Evolutionary conservation across 2,888 invertebrate genomes (phyloP).

Genomic region (Amblyjoppa proteus): DNA sequence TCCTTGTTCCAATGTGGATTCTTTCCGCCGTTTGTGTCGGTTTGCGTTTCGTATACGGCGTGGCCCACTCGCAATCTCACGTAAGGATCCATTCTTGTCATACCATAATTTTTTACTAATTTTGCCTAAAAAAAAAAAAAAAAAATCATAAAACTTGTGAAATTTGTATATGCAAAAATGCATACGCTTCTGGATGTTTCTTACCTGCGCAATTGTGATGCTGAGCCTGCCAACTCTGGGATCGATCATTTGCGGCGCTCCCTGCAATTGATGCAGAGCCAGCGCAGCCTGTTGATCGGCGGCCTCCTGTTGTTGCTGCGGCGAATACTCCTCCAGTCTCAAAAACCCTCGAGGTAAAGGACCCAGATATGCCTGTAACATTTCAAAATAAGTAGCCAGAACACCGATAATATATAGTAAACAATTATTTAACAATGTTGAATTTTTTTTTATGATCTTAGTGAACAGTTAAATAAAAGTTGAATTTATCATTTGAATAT

Average conservation of each 20-base stretch:
- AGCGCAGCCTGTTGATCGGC: constrained; percentile 93
- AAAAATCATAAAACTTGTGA: constrained; percentile 3
- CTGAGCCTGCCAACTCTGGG: constrained; percentile 90
- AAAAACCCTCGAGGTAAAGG: constrained; percentile 93
- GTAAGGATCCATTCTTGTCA: constrained; percentile 98
- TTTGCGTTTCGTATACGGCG: constrained; percentile 97
- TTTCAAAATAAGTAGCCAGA: constrained; percentile 32
- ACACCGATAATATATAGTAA: no score
- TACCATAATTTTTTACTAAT: constrained; percentile 96
- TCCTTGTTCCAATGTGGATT: constrained; percentile 98
- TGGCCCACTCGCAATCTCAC: constrained; percentile 96
- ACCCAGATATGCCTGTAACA: constrained; percentile 90
- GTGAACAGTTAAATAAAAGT: not conserved
- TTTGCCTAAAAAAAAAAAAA: constrained; percentile 88
- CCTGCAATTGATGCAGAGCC: constrained; percentile 88
- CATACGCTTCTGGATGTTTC: not conserved
- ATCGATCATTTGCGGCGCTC: constrained; percentile 85
- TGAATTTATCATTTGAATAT: not conserved
- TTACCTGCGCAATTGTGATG: constrained; percentile 93
- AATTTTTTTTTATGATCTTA: not conserved
- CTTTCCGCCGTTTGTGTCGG: constrained; percentile 97
- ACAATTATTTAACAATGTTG: not conserved
- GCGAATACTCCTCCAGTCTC: constrained; percentile 86
- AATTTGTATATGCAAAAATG: not conserved
- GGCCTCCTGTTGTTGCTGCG: constrained; percentile 90